Percentiles rank a stretch among this genome's conserved stretches.
These are phyloP conservation scores for Akabosia matsudoensis DNA, from an alignment of 1,140 invertebrate genomes.

Conservation along the genomic window DNA sequence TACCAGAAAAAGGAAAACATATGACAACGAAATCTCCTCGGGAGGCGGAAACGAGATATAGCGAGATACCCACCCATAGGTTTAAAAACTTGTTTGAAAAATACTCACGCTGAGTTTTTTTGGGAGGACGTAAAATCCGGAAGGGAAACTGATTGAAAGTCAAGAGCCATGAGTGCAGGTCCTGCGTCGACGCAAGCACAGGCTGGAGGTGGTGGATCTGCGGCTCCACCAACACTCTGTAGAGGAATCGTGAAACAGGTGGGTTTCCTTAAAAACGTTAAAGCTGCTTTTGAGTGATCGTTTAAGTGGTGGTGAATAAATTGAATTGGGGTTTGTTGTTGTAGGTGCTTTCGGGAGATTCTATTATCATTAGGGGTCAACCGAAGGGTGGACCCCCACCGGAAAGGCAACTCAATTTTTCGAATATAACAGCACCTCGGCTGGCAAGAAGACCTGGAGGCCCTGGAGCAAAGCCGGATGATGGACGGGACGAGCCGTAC, in stretches of 20 bases:
- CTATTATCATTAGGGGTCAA: constrained; percentile 76
- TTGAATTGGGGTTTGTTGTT: constrained; percentile 42
- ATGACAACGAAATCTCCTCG: too few relatives aligned
- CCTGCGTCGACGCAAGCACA: not conserved
- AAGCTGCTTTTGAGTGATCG: not conserved
- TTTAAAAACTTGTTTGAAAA: not conserved
- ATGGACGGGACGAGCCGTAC: constrained; percentile 85
- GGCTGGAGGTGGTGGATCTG: not conserved
- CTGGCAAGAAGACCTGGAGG: constrained; percentile 67
- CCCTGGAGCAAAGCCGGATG: constrained; percentile 57
- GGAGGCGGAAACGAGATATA: too few relatives aligned
- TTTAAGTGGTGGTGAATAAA: not conserved
- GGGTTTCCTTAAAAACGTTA: not conserved
- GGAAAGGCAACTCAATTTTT: constrained; percentile 84
- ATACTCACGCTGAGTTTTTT: not conserved
- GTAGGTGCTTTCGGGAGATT: constrained; percentile 85
- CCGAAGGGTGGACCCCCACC: constrained; percentile 78
- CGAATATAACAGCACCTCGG: constrained; percentile 87
- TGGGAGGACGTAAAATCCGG: not conserved
- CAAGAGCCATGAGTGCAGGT: not conserved
- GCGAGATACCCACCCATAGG: too few relatives aligned
- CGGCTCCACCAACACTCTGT: not conserved
- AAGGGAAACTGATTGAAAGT: not conserved
- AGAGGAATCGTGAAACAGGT: not conserved
- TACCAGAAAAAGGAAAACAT: too few relatives aligned